Conservation (phyloP, 2,888 invertebrate species). For the Rhabditophanes sp. region DNA sequence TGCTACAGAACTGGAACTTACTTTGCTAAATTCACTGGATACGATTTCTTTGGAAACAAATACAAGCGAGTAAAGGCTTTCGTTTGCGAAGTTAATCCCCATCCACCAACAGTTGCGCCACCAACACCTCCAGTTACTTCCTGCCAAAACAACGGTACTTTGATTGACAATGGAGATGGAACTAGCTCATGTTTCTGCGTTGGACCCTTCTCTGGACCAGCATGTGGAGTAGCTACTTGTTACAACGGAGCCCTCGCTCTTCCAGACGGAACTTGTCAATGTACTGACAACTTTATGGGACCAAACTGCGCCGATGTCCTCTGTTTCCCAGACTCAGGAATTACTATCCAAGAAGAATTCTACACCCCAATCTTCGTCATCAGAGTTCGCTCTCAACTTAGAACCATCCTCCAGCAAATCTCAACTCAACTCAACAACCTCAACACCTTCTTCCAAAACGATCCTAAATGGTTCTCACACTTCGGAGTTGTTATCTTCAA, state of each 20-base stretch:
- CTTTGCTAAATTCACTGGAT: constrained; percentile 14
- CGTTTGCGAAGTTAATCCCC: constrained; percentile 9
- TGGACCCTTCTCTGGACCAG: constrained; percentile 13
- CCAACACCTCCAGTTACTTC: constrained; percentile 3
- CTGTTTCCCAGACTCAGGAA: too few species aligned
- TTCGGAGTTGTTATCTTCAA: constrained; percentile 25
- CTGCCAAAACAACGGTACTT: background rate
- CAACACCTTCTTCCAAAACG: constrained; percentile 9
- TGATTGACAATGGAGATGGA: constrained; percentile 10
- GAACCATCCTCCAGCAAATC: constrained; percentile 15
- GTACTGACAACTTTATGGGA: too few species aligned
- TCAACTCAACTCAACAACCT: background rate
- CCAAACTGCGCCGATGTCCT: too few species aligned
- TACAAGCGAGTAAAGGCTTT: constrained; percentile 20
- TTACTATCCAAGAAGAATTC: too few species aligned
- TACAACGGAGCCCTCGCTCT: constrained; percentile 16
- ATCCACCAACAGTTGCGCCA: constrained; percentile 10
- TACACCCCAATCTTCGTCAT: constrained; percentile 22
- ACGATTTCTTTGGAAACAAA: constrained; percentile 15
- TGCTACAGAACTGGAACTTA: constrained; percentile 9
- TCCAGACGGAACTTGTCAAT: too few species aligned
- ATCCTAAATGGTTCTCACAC: constrained; percentile 16
- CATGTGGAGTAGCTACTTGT: constrained; percentile 14
- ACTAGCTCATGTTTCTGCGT: constrained; percentile 16
- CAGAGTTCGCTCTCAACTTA: constrained; percentile 12